These are phyloP conservation scores for Coleophora deauratella DNA, from an alignment of 2,888 invertebrate species.

Conservation along the genomic window DNA sequence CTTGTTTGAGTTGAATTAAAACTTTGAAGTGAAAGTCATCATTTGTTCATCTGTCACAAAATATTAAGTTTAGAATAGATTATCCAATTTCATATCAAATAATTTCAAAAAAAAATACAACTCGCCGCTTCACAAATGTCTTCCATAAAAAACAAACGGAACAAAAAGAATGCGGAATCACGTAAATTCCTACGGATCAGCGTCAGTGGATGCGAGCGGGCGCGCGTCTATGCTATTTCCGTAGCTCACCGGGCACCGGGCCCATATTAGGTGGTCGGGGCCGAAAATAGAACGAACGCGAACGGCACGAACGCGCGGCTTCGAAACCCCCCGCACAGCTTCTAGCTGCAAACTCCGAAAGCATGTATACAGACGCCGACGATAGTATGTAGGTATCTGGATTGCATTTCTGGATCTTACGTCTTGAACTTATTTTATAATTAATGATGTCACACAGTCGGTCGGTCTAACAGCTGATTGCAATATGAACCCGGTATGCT, in stretches of 20 bases:
- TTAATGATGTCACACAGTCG: no score
- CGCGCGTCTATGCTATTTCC: slow-evolving; percentile 53
- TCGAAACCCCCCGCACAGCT: slow-evolving; percentile 30
- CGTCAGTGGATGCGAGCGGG: slow-evolving; percentile 33
- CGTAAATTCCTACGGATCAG: slow-evolving; percentile 4
- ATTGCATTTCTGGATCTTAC: not conserved
- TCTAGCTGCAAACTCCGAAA: not conserved
- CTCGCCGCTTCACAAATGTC: no score
- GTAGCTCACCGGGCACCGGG: slow-evolving; percentile 54
- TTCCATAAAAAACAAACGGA: no score
- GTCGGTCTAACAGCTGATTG: no score
- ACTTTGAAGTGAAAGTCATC: no score
- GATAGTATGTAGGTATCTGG: slow-evolving; percentile 8
- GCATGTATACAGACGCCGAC: slow-evolving; percentile 3
- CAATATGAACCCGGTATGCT: no score
- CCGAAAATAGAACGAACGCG: slow-evolving; percentile 49
- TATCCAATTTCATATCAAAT: no score
- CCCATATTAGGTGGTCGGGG: slow-evolving; percentile 67
- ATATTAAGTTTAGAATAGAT: no score
- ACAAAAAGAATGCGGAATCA: no score
- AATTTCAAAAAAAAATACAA: no score
- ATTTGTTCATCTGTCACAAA: no score
- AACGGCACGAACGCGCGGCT: slow-evolving; percentile 21
- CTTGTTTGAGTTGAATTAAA: not conserved
- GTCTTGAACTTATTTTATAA: no score